Base-by-base conservation (phyloP, 2,797 vertebrate genomes). In the Notolabrus celidotus region DNA sequence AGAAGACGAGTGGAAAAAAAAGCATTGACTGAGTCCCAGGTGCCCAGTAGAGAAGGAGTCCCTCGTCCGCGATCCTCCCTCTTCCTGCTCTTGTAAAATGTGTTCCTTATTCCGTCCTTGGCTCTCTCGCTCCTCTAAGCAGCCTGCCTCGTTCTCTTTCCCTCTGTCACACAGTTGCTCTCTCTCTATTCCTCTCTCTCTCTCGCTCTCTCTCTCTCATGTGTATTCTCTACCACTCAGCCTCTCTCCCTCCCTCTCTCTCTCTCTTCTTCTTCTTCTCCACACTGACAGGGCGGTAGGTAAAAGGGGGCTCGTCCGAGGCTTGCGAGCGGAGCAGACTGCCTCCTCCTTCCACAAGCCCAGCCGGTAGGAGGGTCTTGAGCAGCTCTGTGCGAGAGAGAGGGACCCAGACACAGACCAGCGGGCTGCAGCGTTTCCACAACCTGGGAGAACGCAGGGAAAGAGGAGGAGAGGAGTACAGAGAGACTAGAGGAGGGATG, bases 361-460 rank as follows among this genome's bases (percentile, higher is more conserved):
- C 92, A 89, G 90, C 77, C 84, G 81, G 90, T 91, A 89, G 91
- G 91, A 93, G 92, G 91, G 91, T 92, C 92, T 89, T 88, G 79
- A 89, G 86, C 71, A 57, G 83, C 76, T 85, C 71, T 61, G 85
- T 79, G 79, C 14, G 54, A 71, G 74, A 79, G 79, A 79, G 86
- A 85, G 88, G 59, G 84, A 88, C 77, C 86, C 87, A 92, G 90
- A 92, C 89, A 86, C 88, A 88, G 83, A 93, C 79, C 90, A 87
- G 91, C 86, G 84, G 91, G 89, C 87, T 92, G 88, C 92, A 91
- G 89, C 80, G 84, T 92, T 93, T 91, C 86, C 80, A 92, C 86
- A 91, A 90, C 86, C 86, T 80, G 90, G 83, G 86, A 88, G 86
- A 86, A 86, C 36, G 71, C 75, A 45, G 64, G 78, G 67, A 64